Evolutionary conservation across 2,113 vertebrate genomes (phyloP).

Genomic region (Bubalus kerabau): DNA sequence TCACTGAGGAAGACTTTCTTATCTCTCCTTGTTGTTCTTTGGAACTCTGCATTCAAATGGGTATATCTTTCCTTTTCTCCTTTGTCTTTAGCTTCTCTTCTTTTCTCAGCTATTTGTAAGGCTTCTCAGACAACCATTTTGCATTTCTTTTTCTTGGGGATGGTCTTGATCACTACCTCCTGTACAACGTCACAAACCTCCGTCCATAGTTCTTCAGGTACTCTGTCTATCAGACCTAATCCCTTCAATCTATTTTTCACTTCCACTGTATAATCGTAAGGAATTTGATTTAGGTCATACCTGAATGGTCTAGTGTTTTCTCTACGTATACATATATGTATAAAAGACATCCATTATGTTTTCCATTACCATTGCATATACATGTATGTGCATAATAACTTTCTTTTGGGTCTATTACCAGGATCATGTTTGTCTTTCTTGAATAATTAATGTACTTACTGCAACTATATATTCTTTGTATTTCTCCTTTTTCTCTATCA

Average conservation of each 20-base stretch:
- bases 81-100: not conserved
- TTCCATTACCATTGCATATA: not conserved
- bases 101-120: not conserved
- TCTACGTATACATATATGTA: fast-evolving
- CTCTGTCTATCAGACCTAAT: not conserved
- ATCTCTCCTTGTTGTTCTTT: not conserved
- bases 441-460: not conserved
- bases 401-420: not conserved
- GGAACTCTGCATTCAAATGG: not conserved
- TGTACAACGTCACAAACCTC: not conserved
- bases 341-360: not conserved
- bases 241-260: not conserved
- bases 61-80: not conserved
- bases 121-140: not conserved
- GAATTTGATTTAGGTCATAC: not conserved
- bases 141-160: not conserved
- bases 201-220: not conserved
- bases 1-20: not conserved
- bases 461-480: not conserved
- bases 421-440: not conserved
- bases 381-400: not conserved
- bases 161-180: not conserved
- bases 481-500: not conserved
- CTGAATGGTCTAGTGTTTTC: not conserved
- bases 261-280: not conserved